Conservation (phyloP, 2,113 vertebrate genomes). For the Coreoperca whiteheadi region DNA sequence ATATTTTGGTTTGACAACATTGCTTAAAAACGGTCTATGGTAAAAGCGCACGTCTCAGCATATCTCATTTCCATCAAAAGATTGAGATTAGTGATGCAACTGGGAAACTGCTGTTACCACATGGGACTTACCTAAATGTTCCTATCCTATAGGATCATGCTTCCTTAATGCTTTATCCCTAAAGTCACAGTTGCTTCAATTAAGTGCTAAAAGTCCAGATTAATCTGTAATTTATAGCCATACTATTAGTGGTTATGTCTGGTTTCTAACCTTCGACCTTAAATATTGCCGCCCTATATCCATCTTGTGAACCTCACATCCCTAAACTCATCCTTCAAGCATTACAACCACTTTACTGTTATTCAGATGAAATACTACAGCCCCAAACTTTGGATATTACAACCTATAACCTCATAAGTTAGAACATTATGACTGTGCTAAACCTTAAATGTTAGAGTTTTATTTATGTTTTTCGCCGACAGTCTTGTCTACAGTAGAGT, state of each 20-base stretch:
- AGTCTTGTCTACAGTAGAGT: background rate
- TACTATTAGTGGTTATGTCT: background rate
- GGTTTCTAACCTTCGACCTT: background rate
- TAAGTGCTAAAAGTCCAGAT: background rate
- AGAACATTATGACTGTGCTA: background rate
- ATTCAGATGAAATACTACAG: background rate
- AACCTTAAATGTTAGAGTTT: constrained; percentile 5
- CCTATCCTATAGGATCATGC: background rate
- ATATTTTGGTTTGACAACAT: no score
- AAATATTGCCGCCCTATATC: background rate
- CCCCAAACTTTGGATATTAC: background rate
- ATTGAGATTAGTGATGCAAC: no score
- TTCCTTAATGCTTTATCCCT: background rate
- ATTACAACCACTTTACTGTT: background rate
- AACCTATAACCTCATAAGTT: constrained; percentile 13
- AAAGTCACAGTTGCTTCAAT: background rate
- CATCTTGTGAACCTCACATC: background rate
- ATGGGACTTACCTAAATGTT: background rate
- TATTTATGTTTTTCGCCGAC: background rate
- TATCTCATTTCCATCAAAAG: no score
- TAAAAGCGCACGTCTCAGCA: background rate
- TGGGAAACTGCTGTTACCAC: no score
- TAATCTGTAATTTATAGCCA: background rate
- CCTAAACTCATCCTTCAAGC: background rate
- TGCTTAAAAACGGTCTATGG: no score